Percentiles rank a stretch among this genome's conserved stretches.
phyloP scores from a whole-genome alignment of 2,797 vertebrate species.

The Sebastes umbrosus region DNA sequence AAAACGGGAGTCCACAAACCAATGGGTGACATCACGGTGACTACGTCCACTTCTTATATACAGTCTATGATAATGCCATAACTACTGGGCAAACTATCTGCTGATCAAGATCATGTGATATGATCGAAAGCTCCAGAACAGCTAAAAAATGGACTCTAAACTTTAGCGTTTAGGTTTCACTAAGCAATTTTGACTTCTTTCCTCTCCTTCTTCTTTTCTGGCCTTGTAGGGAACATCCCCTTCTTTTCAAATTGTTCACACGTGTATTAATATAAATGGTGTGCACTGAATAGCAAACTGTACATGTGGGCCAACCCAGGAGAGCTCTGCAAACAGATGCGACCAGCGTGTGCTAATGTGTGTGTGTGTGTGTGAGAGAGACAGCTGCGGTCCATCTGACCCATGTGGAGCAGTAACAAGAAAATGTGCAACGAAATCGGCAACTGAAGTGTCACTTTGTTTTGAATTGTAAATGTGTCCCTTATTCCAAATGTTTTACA shows the following conservation, averaged over 20 bases:
- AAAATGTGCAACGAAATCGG: neutral
- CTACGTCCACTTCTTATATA: too few species aligned
- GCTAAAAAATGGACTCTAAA: neutral
- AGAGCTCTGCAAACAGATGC: constrained; percentile 41
- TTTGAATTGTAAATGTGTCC: neutral
- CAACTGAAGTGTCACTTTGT: neutral
- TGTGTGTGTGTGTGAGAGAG: neutral
- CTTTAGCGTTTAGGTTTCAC: neutral
- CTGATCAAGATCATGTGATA: neutral
- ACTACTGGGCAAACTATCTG: too few species aligned
- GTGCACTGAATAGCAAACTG: neutral
- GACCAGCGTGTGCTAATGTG: neutral
- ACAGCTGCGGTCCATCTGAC: constrained; percentile 26
- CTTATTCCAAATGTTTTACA: neutral
- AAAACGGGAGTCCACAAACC: too few species aligned
- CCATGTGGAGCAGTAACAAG: neutral
- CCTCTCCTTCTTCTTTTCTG: neutral
- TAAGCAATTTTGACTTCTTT: neutral
- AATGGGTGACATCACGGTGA: too few species aligned
- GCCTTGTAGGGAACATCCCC: neutral
- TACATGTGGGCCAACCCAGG: constrained; percentile 7
- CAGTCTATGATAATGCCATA: too few species aligned
- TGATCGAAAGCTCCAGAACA: neutral
- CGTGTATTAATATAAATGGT: neutral
- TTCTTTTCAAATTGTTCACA: neutral